These are phyloP conservation scores for Macrobrachium rosenbergii DNA, from an alignment of 1,140 invertebrate species.

Conservation along the genomic window DNA sequence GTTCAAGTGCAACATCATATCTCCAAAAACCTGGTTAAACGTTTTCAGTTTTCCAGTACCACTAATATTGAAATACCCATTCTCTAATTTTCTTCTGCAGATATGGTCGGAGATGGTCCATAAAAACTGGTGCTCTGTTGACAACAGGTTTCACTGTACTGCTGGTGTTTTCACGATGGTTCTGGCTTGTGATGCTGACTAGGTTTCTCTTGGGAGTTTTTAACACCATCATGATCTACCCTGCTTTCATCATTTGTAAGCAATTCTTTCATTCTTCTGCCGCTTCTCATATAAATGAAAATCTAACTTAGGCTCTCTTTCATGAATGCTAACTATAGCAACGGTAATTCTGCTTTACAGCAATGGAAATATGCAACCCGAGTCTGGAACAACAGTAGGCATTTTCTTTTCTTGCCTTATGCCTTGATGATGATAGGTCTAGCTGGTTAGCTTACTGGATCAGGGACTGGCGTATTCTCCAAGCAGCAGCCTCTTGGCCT, in stretches of 20 bases:
- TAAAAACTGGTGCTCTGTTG: background rate
- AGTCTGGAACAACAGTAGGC: conserved; percentile 25
- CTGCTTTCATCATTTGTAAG: conserved; percentile 39
- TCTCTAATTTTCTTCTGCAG: background rate
- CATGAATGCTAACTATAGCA: too few relatives aligned
- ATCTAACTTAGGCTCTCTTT: too few relatives aligned
- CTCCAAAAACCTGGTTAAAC: too few relatives aligned
- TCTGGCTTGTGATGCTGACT: background rate
- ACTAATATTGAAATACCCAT: background rate
- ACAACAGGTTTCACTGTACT: background rate
- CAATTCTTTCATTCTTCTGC: background rate
- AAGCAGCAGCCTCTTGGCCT: conserved; percentile 27
- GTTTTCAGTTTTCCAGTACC: background rate
- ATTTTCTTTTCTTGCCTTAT: conserved; percentile 41
- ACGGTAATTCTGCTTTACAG: background rate
- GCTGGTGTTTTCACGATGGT: conserved; percentile 13
- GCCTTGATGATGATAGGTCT: conserved; percentile 42
- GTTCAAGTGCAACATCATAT: too few relatives aligned
- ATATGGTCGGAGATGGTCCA: conserved; percentile 34
- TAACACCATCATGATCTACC: conserved; percentile 36
- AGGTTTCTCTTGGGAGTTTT: conserved; percentile 35
- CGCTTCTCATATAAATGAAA: too few relatives aligned
- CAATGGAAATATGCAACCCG: conserved; percentile 38
- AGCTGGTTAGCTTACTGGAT: conserved; percentile 27
- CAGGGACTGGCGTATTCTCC: conserved; percentile 37